Evolutionary conservation across 1,140 invertebrate species (phyloP), one percentile per base, ranked within the genome.

Genomic region (Heliothis subflexa): DNA sequence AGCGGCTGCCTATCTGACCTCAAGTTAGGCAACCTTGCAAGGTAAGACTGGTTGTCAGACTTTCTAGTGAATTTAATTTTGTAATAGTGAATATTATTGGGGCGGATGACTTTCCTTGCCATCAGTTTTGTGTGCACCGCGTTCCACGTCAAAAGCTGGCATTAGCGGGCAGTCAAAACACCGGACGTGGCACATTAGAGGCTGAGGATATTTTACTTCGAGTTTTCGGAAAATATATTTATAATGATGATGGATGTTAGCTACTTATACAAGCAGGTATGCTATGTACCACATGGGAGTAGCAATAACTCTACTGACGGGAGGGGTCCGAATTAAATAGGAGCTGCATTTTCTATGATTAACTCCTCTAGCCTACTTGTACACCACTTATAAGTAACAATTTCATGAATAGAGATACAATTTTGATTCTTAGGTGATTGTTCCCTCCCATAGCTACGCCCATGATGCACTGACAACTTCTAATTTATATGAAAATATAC

Each of bases 401-500:
- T 33, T 13, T 66, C 0, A 12, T 12, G 45, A 47, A 66, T 4
- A 64, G 50, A 49, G 55, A 12, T 59, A 28, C 9, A 47, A 66
- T 66, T 66, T 47, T 47, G 62, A 18, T 11, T 40, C 4, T 1
- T 25, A 18, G 11, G 33, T 5, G 40, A 40, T 18, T 47, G 7
- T 18, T 13, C 40, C 62, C 62, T 45, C 16, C 40, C 40, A 1
- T n/a, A 47, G 47, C 47, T 70, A 70, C 66, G 18, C 47, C 66
- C 47, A 70, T 70, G 66, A 25, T 70, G 47, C 50, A 52, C 62
- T 47, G 21, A 59, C 9, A 61, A 73, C n/a, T 14, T 45, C n/a
- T 64, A 62, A n/a, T 59, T 10, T 49, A 66, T 47, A 54, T n/a
- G 21, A 68, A 12, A n/a, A 14, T 16, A 28, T 28, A 55, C 50